A percentile compares a stretch with the other conserved stretches of the same genome.
These are phyloP conservation scores for Muntiacus muntjak DNA, from an alignment of 2,113 vertebrate species.

Conservation along the genomic window DNA sequence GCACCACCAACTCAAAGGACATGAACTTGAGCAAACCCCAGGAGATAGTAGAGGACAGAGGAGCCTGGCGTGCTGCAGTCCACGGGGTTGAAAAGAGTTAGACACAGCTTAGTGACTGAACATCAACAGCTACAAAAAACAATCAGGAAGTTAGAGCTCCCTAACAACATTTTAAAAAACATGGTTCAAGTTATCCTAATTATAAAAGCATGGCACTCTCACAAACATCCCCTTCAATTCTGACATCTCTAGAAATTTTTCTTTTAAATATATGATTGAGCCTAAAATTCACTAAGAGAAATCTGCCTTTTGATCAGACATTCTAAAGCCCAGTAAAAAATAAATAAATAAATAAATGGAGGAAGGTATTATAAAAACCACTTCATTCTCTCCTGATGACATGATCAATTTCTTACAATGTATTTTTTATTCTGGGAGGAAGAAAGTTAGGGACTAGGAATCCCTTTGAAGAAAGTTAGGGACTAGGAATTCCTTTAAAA, in stretches of 20 bases:
- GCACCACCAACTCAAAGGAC: neutral
- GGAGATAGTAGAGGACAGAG: neutral
- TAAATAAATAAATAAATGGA: neutral
- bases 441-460: neutral
- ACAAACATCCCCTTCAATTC: neutral
- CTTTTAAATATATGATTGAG: neutral
- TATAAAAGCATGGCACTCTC: neutral
- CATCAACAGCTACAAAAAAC: neutral
- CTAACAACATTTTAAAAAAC: neutral
- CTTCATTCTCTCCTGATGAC: neutral
- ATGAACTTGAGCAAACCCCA: neutral
- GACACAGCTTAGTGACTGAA: neutral
- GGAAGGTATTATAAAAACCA: neutral
- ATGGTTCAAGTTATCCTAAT: neutral
- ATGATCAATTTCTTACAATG: neutral
- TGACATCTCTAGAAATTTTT: neutral
- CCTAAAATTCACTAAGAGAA: conserved; percentile 19
- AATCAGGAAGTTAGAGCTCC: neutral
- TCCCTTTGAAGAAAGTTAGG: neutral
- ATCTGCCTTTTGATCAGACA: neutral
- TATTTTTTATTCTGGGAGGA: neutral
- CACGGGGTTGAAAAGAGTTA: neutral
- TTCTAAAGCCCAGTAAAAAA: neutral
- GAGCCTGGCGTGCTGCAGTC: fast-evolving
- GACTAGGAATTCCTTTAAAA: neutral